Percentiles rank a stretch among this genome's conserved stretches.
Conservation (phyloP, 2,888 invertebrate genomes). For the Ophion slaviceki region DNA sequence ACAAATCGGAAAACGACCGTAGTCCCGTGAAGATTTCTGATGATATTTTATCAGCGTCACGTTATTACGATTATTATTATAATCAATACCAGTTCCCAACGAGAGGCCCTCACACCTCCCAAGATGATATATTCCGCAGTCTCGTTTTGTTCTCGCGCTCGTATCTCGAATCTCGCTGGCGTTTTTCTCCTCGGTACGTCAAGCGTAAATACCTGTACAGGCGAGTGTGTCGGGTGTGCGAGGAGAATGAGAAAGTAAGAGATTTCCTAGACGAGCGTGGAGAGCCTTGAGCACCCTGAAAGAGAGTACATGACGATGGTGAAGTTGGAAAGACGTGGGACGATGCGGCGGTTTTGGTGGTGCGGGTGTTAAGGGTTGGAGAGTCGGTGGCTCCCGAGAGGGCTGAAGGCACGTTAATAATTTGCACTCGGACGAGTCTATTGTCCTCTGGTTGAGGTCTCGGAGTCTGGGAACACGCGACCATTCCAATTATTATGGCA, state of each 20-base stretch:
- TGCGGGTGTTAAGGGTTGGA: conserved; percentile 7
- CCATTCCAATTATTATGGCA: conserved; percentile 82
- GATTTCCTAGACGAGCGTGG: conserved; percentile 65
- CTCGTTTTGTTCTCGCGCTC: conserved; percentile 41
- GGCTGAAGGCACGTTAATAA: conserved; percentile 79
- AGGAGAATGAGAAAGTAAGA: conserved; percentile 57
- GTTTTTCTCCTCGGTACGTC: conserved; percentile 60
- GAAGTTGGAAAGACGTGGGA: background rate
- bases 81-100: background rate
- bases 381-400: conserved; percentile 52
- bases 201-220: conserved; percentile 53
- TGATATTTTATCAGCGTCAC: background rate
- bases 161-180: conserved; percentile 30
- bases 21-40: background rate
- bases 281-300: conserved; percentile 53
- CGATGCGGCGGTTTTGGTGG: conserved; percentile 20
- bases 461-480: conserved; percentile 77
- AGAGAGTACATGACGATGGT: conserved; percentile 42
- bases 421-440: conserved; percentile 82
- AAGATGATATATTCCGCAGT: conserved; percentile 11
- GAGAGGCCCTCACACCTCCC: background rate
- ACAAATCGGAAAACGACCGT: background rate
- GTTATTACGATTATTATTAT: conserved; percentile 8
- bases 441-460: conserved; percentile 75
- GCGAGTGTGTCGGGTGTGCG: conserved; percentile 5